Base-by-base conservation (phyloP, 2,888 invertebrate genomes). In the Plagodis dolabraria region DNA sequence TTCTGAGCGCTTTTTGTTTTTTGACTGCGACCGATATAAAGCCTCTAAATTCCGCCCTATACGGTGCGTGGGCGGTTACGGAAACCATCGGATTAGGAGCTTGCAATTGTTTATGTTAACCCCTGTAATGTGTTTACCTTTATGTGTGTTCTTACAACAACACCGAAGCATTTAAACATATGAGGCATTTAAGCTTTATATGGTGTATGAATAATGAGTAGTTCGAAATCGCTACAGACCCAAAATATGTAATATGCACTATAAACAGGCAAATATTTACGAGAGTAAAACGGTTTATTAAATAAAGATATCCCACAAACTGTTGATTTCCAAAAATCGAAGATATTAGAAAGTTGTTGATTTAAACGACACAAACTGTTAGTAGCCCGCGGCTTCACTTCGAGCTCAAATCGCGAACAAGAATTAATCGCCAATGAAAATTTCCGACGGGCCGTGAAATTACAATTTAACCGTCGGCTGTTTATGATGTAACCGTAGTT, bases 371-470 rank as follows among this genome's bases (percentile, higher is more conserved):
- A 61, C 69, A 71, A 77, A 76, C 70, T 74, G 75, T 72, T 74
- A 68, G 69, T 70, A 61, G 67, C 70, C 74, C 73, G 64, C 70
- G 71, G 72, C 70, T 71, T 74, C 72, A 68, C 67, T 72, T 67
- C 72, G 64, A 79, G 80, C 80, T 83, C 77, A 81, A 86, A 86
- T 85, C 82, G 79, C 83, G 83, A 83, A 75, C 81, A 84, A 79
- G 80, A 86, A 89, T 89, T 89, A 89, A 89, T 88, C 87, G 83
- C 80, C 87, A 86, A 89, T 87, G 89, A 88, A 89, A 87, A 87
- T 88, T 87, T 85, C 75, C 85, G 73, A 73, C 87, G 83, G 86
- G 77, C 84, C 91, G 87, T 91, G 90, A 90, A 90, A 91, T 91
- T 91, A 88, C 87, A 89, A 88, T 87, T 87, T 89, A 85, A 84